These are phyloP conservation scores for Incurvaria masculella DNA, from an alignment of 2,888 invertebrate genomes.

Conservation along the genomic window DNA sequence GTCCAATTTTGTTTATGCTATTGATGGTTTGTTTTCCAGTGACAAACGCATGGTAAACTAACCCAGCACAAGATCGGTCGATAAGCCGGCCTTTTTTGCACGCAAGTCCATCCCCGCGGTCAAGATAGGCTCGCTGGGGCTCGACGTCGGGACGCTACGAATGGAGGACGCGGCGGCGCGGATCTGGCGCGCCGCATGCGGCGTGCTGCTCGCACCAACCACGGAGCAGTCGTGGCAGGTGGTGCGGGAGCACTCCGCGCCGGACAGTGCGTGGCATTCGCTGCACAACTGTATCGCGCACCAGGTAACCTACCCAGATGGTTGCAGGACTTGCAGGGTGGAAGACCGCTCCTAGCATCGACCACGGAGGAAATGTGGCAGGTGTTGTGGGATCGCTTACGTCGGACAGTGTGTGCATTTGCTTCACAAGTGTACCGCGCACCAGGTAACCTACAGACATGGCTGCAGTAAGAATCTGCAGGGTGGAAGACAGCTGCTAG, in stretches of 20 bases:
- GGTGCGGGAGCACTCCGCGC: conserved; percentile 29
- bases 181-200: conserved; percentile 41
- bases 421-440: not conserved
- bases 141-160: not conserved
- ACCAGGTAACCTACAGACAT: not conserved
- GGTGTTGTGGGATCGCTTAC: conserved; percentile 7
- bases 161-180: not conserved
- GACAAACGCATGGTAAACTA: too few relatives aligned
- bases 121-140: not conserved
- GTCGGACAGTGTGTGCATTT: too few relatives aligned
- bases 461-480: not conserved
- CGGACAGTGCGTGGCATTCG: conserved; percentile 40
- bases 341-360: conserved; percentile 12
- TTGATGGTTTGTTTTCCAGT: too few relatives aligned
- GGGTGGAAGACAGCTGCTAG: not conserved
- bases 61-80: too few relatives aligned
- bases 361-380: not conserved
- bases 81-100: too few relatives aligned
- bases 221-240: conserved; percentile 34
- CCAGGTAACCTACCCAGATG: conserved; percentile 27
- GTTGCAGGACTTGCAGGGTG: not conserved
- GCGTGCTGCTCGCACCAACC: conserved; percentile 28
- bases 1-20: too few relatives aligned
- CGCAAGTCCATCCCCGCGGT: too few relatives aligned
- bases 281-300: conserved; percentile 42